Evolutionary conservation across 2,797 vertebrate species (phyloP).

Genomic region (Macrochelys suwanniensis): DNA sequence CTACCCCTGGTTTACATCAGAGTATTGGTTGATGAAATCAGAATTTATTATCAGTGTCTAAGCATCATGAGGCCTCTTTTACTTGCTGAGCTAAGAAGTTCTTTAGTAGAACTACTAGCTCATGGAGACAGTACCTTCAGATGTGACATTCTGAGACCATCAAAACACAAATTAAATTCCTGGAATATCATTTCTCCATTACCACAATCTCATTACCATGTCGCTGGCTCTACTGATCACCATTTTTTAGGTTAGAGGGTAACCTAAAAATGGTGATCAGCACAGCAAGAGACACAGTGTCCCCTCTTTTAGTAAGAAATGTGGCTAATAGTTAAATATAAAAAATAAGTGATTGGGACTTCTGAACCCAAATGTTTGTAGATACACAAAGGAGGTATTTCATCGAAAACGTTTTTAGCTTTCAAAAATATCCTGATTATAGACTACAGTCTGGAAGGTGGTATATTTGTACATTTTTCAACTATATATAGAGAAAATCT

Average conservation of each 20-base stretch:
- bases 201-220: neutral
- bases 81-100: neutral
- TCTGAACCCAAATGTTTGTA: neutral
- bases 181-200: constrained; percentile 15
- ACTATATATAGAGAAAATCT: neutral
- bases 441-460: neutral
- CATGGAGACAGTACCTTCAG: constrained; percentile 22
- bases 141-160: constrained; percentile 21
- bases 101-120: neutral
- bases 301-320: neutral
- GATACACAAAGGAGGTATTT: neutral
- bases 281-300: neutral
- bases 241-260: neutral
- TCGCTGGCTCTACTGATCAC: neutral
- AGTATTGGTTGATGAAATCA: neutral
- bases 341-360: neutral
- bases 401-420: neutral
- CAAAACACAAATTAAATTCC: constrained; percentile 24
- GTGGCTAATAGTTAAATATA: neutral
- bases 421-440: neutral
- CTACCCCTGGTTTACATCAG: neutral
- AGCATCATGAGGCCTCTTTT: neutral
- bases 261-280: neutral
- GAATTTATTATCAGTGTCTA: neutral
- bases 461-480: neutral